These are phyloP conservation scores for Thumatha senex DNA, from an alignment of 2,888 invertebrate species.

Conservation along the genomic window DNA sequence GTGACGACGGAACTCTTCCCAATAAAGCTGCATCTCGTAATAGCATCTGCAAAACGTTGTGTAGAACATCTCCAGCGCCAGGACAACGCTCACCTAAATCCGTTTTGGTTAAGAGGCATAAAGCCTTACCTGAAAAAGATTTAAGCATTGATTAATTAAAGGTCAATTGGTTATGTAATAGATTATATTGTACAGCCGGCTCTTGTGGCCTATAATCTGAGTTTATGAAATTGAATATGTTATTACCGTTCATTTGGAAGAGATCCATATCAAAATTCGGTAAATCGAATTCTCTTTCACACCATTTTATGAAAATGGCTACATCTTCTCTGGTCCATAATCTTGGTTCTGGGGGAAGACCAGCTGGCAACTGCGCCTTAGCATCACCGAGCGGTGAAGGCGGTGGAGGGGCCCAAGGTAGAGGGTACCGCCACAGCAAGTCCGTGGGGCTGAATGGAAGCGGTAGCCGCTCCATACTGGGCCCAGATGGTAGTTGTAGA, in stretches of 20 bases:
- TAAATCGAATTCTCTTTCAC: slow-evolving; percentile 95
- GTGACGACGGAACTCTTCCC: slow-evolving; percentile 91
- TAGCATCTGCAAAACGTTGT: slow-evolving; percentile 95
- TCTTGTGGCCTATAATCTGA: neutral
- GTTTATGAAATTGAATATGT: slow-evolving; percentile 3
- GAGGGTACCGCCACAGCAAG: slow-evolving; percentile 93
- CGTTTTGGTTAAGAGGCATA: slow-evolving; percentile 94
- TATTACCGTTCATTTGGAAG: slow-evolving; percentile 96
- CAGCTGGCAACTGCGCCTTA: slow-evolving; percentile 93
- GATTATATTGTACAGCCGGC: neutral
- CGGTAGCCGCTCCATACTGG: slow-evolving; percentile 89
- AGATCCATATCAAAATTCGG: slow-evolving; percentile 96
- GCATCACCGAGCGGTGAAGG: slow-evolving; percentile 91
- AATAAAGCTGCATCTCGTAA: slow-evolving; percentile 91
- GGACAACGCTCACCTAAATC: slow-evolving; percentile 96
- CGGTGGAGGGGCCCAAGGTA: slow-evolving; percentile 87
- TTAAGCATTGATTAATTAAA: slow-evolving; percentile 13
- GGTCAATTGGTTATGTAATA: neutral
- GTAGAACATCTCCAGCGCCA: slow-evolving; percentile 96
- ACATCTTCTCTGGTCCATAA: slow-evolving; percentile 96
- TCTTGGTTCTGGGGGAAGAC: slow-evolving; percentile 93
- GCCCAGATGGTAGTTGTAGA: slow-evolving; percentile 87
- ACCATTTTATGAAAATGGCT: slow-evolving; percentile 93
- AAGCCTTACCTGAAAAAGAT: slow-evolving; percentile 90
- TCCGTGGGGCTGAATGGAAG: slow-evolving; percentile 93